Base-by-base conservation (phyloP, 2,797 vertebrate species). In the Molothrus aeneus region DNA sequence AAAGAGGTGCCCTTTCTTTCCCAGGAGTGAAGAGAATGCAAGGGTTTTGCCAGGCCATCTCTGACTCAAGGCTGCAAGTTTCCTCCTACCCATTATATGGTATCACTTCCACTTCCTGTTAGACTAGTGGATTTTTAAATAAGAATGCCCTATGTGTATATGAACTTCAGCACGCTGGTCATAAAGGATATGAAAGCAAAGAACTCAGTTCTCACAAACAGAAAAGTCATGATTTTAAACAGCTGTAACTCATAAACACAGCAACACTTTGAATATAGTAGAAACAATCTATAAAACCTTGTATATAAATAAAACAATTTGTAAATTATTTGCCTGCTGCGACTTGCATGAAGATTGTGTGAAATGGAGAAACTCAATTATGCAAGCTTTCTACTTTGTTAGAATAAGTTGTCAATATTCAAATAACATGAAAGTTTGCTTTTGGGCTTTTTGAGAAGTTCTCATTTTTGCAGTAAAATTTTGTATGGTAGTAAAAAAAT, bases 401-500 rank as follows among this genome's bases (percentile, higher is more conserved):
- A 80, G 40, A 85, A 83, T 82, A 72, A 14, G 48, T 66, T 86
- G 34, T 48, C 75, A 57, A 17, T 80, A 51, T 38, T 63, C 32
- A 78, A 90, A 65, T 40, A 78, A 28, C 9, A 12, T 3, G 8
- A 12, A 50, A 43, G 18, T 88, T 86, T 83, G 4, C 15, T n/a
- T 78, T 80, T 40, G 60, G n/a, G 4, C 36, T 80, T 82, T 70
- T 54, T 5, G 14, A 86, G 53, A 81, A 64, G 13, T 61, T 68
- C 29, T 66, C 77, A 72, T 71, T 80, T 85, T 63, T 73, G 3
- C 32, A 92, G 50, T 56, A 42, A 92, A 91, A 79, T 60, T 45
- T 84, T 84, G 45, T 71, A 47, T 9, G 29, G 19, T 40, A 60
- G 16, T 69, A 89, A 93, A 93, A 96, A 96, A 92, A 80, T 73